Evolutionary conservation across 64 coral and sea anemone genomes (phyloP).

Genomic region (Montipora capricornis): DNA sequence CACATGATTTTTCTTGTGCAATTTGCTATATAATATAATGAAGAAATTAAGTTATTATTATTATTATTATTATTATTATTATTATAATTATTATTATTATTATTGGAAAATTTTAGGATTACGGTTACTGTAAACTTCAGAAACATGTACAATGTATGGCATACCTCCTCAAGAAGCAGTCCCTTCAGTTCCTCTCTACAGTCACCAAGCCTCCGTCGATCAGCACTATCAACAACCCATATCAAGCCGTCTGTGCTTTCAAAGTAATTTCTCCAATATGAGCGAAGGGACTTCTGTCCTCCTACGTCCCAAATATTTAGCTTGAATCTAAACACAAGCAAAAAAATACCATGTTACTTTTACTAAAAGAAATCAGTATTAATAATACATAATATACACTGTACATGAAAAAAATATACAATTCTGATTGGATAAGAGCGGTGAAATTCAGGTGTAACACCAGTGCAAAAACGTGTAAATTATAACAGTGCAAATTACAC

Average conservation of each 20-base stretch:
- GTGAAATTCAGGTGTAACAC: too few relatives aligned
- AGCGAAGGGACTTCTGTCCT: conserved; percentile 96
- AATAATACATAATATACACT: neutral
- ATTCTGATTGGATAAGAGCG: too few relatives aligned
- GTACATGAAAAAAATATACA: neutral
- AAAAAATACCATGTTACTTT: neutral
- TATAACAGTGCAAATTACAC: too few relatives aligned
- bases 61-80: too few relatives aligned
- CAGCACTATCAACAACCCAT: conserved; percentile 99
- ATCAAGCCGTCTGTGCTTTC: conserved; percentile 99
- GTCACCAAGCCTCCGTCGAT: conserved; percentile 75
- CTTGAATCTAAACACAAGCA: conserved; percentile 76
- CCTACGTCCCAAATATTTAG: conserved; percentile 99
- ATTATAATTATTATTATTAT: too few relatives aligned
- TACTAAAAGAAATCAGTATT: neutral
- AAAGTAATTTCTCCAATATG: conserved; percentile 99
- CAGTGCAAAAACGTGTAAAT: too few relatives aligned
- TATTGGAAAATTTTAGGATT: too few relatives aligned
- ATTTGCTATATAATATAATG: too few relatives aligned
- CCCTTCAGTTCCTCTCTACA: conserved; percentile 87
- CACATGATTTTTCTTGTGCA: too few relatives aligned
- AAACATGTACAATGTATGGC: too few relatives aligned
- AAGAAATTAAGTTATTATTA: too few relatives aligned
- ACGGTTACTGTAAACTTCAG: too few relatives aligned
- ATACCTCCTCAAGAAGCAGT: conserved; percentile 93